phyloP scores from a whole-genome alignment of 2,797 vertebrate genomes.

The Heterohyrax brucei region DNA sequence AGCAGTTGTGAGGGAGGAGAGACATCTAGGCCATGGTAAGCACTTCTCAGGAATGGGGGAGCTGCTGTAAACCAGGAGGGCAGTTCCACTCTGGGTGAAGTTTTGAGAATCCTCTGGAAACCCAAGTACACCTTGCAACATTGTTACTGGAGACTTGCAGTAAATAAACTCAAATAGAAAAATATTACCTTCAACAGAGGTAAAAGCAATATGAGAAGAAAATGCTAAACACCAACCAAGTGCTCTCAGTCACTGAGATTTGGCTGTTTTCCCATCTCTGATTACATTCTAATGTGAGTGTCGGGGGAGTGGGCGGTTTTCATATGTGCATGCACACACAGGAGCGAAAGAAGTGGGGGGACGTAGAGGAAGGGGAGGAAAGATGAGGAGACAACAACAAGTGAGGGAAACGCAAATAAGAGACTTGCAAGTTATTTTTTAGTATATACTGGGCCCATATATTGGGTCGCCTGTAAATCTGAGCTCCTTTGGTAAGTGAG shows the following conservation, averaged over 20 bases:
- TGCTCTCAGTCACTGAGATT: neutral
- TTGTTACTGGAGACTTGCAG: neutral
- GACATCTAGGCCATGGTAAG: neutral
- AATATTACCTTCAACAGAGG: neutral
- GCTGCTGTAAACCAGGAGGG: neutral
- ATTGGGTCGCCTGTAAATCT: neutral
- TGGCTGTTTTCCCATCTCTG: constrained; percentile 17
- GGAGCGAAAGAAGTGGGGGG: too few relatives aligned
- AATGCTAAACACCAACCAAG: too few relatives aligned
- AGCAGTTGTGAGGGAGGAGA: neutral
- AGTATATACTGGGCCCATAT: neutral
- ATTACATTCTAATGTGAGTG: neutral
- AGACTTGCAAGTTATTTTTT: neutral
- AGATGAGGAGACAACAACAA: neutral
- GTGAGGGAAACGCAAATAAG: neutral
- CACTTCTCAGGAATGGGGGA: neutral
- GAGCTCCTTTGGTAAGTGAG: neutral
- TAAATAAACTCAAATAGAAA: neutral
- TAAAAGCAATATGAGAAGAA: neutral
- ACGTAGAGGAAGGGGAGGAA: too few relatives aligned
- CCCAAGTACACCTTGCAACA: neutral
- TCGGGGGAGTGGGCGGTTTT: neutral
- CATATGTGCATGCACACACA: too few relatives aligned
- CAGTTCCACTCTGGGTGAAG: neutral
- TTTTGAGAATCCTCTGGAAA: constrained; percentile 14